phyloP scores from a whole-genome alignment of 2,888 invertebrate genomes.

The Fragum sueziense region DNA sequence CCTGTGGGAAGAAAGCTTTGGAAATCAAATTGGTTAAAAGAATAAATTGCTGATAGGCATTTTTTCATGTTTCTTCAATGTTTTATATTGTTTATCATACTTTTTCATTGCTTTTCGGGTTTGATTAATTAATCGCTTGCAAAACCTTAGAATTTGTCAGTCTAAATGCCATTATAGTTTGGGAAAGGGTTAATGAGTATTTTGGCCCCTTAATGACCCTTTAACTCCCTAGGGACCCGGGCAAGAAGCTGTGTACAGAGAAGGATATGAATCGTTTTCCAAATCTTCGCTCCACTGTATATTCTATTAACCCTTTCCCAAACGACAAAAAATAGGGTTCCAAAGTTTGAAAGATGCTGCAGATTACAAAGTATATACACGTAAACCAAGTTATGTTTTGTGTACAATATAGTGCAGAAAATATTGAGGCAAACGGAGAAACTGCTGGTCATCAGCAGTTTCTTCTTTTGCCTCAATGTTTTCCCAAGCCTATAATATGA shows the following conservation, averaged over 20 bases:
- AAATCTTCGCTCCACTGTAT: too few species aligned
- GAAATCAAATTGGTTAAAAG: neutral
- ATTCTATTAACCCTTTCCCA: neutral
- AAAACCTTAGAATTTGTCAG: neutral
- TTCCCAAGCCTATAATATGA: too few species aligned
- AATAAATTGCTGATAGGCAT: neutral
- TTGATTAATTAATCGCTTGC: neutral
- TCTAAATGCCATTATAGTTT: neutral
- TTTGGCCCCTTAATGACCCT: neutral
- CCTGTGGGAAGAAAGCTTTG: neutral
- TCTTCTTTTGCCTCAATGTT: too few species aligned
- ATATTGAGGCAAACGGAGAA: too few species aligned
- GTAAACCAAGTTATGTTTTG: neutral
- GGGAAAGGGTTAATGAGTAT: neutral
- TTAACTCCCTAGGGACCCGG: neutral
- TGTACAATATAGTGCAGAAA: neutral
- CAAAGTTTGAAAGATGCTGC: neutral
- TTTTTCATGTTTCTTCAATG: neutral
- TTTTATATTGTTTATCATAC: neutral
- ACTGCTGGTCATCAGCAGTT: too few species aligned
- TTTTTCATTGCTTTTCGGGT: neutral
- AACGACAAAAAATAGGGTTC: neutral
- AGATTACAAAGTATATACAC: neutral
- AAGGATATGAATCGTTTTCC: too few species aligned
- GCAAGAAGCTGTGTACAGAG: neutral